Evolutionary conservation across 1,140 invertebrate species (phyloP).

Genomic region (Formica selysi): DNA sequence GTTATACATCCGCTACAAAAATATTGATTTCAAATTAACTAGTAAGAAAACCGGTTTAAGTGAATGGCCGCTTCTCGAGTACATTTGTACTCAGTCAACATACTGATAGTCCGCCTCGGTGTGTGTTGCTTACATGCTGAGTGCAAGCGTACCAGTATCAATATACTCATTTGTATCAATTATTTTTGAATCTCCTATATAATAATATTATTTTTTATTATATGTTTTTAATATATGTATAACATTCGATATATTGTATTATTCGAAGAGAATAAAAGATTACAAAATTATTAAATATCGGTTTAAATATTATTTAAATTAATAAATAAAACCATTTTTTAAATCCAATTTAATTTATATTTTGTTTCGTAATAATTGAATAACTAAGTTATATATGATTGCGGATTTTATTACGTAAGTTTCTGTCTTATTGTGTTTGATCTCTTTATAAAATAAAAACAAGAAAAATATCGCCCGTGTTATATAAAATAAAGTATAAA

Average conservation of each 20-base stretch:
- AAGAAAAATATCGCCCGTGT: background rate
- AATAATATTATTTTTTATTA: background rate
- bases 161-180: background rate
- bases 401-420: background rate
- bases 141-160: background rate
- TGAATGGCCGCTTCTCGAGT: background rate
- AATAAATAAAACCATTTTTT: no score
- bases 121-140: background rate
- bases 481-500: background rate
- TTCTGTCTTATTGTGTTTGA: background rate
- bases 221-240: no score
- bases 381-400: no score
- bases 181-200: background rate
- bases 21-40: background rate
- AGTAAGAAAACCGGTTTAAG: slow-evolving; percentile 2
- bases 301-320: no score
- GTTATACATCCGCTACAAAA: background rate
- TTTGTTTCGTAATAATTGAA: background rate
- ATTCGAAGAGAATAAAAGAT: no score
- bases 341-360: background rate
- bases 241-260: no score
- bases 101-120: background rate
- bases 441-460: background rate
- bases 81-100: background rate
- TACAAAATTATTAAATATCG: no score